Conservation (phyloP, 2,888 invertebrate genomes). For the Cabera pusaria region DNA sequence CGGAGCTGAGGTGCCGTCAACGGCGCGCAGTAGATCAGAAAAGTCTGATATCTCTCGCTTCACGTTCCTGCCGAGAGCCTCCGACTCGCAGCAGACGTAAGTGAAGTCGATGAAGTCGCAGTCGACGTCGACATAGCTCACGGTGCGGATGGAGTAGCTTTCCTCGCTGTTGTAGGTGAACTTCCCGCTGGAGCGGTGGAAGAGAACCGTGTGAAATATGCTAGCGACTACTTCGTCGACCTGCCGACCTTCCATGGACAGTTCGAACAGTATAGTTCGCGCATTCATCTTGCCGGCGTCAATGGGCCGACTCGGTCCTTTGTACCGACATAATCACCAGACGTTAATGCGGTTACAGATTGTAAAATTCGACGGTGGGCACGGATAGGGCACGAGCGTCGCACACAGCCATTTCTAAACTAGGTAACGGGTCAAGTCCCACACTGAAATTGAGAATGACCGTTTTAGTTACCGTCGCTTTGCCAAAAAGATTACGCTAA, state of each 20-base stretch:
- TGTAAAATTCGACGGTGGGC: slow-evolving; percentile 28
- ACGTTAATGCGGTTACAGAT: slow-evolving; percentile 42
- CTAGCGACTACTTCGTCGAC: slow-evolving; percentile 96
- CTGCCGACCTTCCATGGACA: slow-evolving; percentile 94
- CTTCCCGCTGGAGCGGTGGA: slow-evolving; percentile 95
- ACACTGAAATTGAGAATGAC: slow-evolving; percentile 75
- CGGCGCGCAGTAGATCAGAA: slow-evolving; percentile 89
- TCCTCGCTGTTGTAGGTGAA: slow-evolving; percentile 97
- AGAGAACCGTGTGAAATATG: slow-evolving; percentile 95
- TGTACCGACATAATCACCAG: slow-evolving; percentile 61
- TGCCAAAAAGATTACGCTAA: not conserved
- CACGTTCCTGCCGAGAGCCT: slow-evolving; percentile 87
- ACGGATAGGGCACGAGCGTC: slow-evolving; percentile 38
- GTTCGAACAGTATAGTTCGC: slow-evolving; percentile 90
- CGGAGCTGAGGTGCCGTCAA: slow-evolving; percentile 82
- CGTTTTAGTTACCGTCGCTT: slow-evolving; percentile 51
- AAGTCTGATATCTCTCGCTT: slow-evolving; percentile 90
- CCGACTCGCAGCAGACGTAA: slow-evolving; percentile 96
- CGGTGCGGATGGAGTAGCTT: slow-evolving; percentile 97
- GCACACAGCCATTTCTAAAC: slow-evolving; percentile 62
- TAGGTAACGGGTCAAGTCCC: slow-evolving; percentile 65
- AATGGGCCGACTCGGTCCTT: slow-evolving; percentile 52
- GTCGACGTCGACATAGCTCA: slow-evolving; percentile 98
- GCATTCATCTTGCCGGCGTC: slow-evolving; percentile 88
- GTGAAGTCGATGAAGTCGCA: slow-evolving; percentile 99